phyloP scores from a whole-genome alignment of 2,888 invertebrate genomes.

The Pimpla rufipes region DNA sequence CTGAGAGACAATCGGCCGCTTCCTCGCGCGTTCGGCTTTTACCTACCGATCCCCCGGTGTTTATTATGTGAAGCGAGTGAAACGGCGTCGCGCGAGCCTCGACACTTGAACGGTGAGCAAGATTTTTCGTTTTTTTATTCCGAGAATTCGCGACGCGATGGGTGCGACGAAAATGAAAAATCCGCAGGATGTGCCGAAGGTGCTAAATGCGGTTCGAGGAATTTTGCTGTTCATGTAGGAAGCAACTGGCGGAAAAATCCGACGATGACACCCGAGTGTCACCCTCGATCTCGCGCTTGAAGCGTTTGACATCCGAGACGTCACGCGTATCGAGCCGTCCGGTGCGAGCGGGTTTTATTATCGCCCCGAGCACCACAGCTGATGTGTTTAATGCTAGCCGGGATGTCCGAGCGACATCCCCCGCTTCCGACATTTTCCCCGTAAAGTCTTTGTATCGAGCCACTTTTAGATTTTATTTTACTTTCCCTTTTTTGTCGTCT shows the following conservation, averaged over 20 bases:
- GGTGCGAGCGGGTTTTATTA: background rate
- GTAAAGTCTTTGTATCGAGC: too few relatives aligned
- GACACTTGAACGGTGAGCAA: conserved; percentile 55
- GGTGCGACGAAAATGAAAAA: background rate
- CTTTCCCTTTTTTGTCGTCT: background rate
- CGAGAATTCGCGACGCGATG: conserved; percentile 3
- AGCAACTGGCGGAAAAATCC: background rate
- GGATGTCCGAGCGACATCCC: conserved; percentile 19
- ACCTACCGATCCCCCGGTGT: background rate
- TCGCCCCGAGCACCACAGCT: conserved; percentile 11
- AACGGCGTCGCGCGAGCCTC: conserved; percentile 41
- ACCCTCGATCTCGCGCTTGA: background rate
- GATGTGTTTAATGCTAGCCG: conserved; percentile 10
- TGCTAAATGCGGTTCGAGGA: too few relatives aligned
- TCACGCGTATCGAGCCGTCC: conserved; percentile 26
- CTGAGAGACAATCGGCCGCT: conserved; percentile 1
- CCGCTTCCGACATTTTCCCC: conserved; percentile 16
- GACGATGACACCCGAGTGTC: background rate
- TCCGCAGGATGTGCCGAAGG: background rate
- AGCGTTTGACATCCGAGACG: conserved; percentile 23
- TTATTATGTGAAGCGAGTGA: conserved; percentile 56
- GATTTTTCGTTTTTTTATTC: conserved; percentile 27
- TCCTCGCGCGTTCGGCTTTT: background rate
- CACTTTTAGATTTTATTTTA: background rate
- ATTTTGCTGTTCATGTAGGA: background rate